Conservation (phyloP, 1,140 invertebrate genomes). For the Belonocnema kinseyi region DNA sequence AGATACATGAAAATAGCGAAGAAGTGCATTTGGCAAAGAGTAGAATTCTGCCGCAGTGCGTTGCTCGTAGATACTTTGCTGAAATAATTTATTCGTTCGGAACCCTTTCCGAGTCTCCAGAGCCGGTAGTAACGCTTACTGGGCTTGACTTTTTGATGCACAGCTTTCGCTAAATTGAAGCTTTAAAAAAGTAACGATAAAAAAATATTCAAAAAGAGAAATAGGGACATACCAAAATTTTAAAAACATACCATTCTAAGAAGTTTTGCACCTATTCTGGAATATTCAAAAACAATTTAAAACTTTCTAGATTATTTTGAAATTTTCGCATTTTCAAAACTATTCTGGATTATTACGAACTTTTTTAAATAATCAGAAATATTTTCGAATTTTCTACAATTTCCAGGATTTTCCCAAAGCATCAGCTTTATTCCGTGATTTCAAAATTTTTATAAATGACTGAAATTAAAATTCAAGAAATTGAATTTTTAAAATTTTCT, state of each 20-base stretch:
- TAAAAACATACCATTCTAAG: neutral
- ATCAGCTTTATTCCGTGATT: too few species aligned
- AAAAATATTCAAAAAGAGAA: neutral
- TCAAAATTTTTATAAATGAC: too few species aligned
- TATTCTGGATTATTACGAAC: too few species aligned
- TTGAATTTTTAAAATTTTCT: too few species aligned
- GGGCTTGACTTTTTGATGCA: conserved; percentile 32
- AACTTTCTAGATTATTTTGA: too few species aligned
- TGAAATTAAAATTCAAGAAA: too few species aligned
- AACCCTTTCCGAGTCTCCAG: conserved; percentile 29
- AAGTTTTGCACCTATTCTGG: neutral
- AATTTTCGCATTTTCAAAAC: too few species aligned
- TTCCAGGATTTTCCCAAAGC: too few species aligned
- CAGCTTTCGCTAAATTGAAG: conserved; percentile 18
- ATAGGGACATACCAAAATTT: neutral
- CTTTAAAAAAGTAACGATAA: neutral
- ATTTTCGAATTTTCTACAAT: too few species aligned
- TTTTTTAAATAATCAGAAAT: too few species aligned
- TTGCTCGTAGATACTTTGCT: conserved; percentile 52
- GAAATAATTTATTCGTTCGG: conserved; percentile 64
- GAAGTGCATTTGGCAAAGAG: conserved; percentile 63
- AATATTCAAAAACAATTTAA: neutral
- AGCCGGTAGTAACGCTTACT: conserved; percentile 16
- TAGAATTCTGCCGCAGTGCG: conserved; percentile 65
- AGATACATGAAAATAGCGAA: conserved; percentile 33